These are phyloP conservation scores for Dendrophyllia cribrosa DNA, from an alignment of 64 coral and sea anemone genomes.

Conservation along the genomic window DNA sequence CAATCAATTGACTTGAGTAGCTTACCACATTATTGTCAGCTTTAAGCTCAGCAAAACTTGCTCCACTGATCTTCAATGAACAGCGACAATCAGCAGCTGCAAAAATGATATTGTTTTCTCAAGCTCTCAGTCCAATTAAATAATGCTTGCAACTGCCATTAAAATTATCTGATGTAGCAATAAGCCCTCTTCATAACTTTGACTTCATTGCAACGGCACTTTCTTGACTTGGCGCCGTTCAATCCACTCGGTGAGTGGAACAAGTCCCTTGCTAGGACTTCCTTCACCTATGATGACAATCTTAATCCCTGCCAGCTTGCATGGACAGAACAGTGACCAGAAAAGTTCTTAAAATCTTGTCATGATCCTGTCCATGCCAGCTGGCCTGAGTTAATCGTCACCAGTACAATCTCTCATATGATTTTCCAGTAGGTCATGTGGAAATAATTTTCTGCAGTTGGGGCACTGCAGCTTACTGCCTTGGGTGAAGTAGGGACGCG, in stretches of 20 bases:
- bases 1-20: too few relatives aligned
- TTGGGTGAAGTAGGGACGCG: background rate
- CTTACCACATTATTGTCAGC: too few relatives aligned
- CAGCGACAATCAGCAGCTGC: too few relatives aligned
- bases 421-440: slow-evolving; percentile 53
- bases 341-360: background rate
- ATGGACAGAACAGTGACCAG: background rate
- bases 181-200: slow-evolving; percentile 31
- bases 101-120: background rate
- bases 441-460: slow-evolving; percentile 35
- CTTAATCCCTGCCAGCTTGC: background rate
- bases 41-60: too few relatives aligned
- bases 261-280: too few relatives aligned
- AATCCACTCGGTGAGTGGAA: background rate
- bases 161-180: background rate
- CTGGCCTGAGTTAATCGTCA: background rate
- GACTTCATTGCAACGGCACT: background rate
- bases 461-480: slow-evolving; percentile 37
- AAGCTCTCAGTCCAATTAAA: background rate
- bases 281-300: background rate
- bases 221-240: background rate
- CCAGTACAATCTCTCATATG: slow-evolving; percentile 63
- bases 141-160: background rate
- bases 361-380: background rate
- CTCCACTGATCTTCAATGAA: too few relatives aligned